Conservation (phyloP, 2,888 invertebrate genomes). For the Acanthosepion esculentum region DNA sequence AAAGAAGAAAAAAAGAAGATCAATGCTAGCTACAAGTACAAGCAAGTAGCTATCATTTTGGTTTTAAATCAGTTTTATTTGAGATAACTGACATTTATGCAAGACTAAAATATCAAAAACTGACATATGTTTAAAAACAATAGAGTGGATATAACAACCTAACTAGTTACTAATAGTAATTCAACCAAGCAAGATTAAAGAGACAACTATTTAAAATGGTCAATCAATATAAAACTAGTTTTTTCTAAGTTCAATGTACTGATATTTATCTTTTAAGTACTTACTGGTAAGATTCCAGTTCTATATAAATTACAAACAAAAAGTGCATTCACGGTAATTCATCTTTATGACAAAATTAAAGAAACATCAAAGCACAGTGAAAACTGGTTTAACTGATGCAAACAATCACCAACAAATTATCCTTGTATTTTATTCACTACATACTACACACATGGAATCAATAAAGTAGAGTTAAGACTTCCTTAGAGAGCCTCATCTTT, state of each 20-base stretch:
- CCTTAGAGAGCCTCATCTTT: background rate
- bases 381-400: background rate
- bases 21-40: background rate
- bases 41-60: background rate
- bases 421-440: background rate
- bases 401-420: background rate
- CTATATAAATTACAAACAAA: background rate
- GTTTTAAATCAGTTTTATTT: background rate
- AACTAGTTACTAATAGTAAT: no score
- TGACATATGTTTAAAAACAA: background rate
- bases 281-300: background rate
- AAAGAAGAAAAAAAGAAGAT: no score
- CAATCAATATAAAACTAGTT: no score
- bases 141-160: no score
- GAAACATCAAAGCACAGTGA: background rate
- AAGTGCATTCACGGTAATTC: background rate
- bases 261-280: background rate
- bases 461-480: background rate
- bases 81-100: background rate
- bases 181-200: no score
- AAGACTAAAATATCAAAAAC: background rate
- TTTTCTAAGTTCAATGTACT: no score
- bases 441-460: background rate
- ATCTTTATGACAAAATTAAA: background rate
- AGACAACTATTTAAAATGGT: no score